Base-by-base conservation (phyloP, 2,797 vertebrate species). In the Melanotaenia nigrans region DNA sequence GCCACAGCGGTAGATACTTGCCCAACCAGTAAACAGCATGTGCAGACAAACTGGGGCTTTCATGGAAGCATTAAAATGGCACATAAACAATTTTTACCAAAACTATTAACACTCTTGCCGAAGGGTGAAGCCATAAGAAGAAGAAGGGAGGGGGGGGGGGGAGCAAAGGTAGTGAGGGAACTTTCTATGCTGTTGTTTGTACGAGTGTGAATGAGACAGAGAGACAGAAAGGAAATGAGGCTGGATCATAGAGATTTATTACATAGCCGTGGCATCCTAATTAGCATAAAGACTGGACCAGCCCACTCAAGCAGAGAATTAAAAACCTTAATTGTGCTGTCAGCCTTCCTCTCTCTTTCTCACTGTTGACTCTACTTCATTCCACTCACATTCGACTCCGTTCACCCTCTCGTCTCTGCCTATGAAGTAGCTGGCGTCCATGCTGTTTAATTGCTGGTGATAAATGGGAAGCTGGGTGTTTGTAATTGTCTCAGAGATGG, bases 221-320 rank as follows among this genome's bases (percentile, higher is more conserved):
- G 93, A 86, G 87, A 90, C 86, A 81, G 86, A 87, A 65, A 77
- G 82, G 95, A 91, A 90, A 88, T 88, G 89, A 93, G 90, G 88
- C 85, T 87, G 91, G 91, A 93, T 93, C 93, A 96, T 95, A 96
- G 95, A 96, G 96, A 97, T 97, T 96, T 95, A 95, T 96, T 97
- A 96, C 95, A 96, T 94, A 95, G 95, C 83, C 67, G 89, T 95
- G 93, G 94, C 85, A 80, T 92, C 94, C 95, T 96, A 96, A 97
- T 98, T 98, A 96, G 96, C 96, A 96, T 95, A 95, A 97, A 96
- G 96, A 96, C 96, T 96, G 96, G 95, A 96, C 96, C 95, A 95
- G 96, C 95, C 95, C 97, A 95, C 96, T 99, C 96, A 97, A 96
- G 96, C 97, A 97, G 96, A 97, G 96, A 99, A 98, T 97, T 97